Evolutionary conservation across 2,888 invertebrate genomes (phyloP).

Genomic region (Colletes collaris): DNA sequence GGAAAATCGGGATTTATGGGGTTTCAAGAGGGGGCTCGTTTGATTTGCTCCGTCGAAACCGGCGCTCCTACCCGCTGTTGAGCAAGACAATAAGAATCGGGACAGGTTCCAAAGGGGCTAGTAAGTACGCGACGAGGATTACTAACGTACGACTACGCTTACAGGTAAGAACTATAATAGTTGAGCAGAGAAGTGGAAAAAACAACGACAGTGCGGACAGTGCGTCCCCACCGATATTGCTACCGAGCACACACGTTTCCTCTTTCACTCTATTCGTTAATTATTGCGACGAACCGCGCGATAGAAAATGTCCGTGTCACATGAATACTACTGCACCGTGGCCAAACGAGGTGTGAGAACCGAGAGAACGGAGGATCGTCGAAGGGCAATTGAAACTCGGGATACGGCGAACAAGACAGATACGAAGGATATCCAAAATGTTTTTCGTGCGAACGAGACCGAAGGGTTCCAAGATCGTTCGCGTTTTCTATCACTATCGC

Average conservation of each 20-base stretch:
- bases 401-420: slow-evolving; percentile 2
- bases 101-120: slow-evolving; percentile 43
- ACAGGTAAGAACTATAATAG: slow-evolving; percentile 69
- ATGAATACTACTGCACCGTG: slow-evolving; percentile 22
- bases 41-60: slow-evolving; percentile 39
- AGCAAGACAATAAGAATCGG: slow-evolving; percentile 60
- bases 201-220: slow-evolving; percentile 58
- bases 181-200: slow-evolving; percentile 75
- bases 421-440: not conserved
- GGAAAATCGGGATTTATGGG: not conserved
- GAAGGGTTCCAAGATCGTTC: slow-evolving; percentile 5
- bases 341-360: not conserved
- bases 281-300: slow-evolving; percentile 68
- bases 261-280: slow-evolving; percentile 49
- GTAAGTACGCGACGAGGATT: slow-evolving; percentile 50
- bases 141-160: slow-evolving; percentile 60
- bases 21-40: slow-evolving; percentile 23
- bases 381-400: not conserved
- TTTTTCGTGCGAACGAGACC: slow-evolving; percentile 38
- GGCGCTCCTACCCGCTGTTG: slow-evolving; percentile 49
- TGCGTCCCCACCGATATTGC: slow-evolving; percentile 66
- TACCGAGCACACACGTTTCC: slow-evolving; percentile 55
- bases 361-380: slow-evolving; percentile 8
- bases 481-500: too few relatives aligned
- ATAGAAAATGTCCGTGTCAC: slow-evolving; percentile 45